Evolutionary conservation across 2,113 vertebrate genomes (phyloP).

Genomic region (Heterotilapia buettikoferi): DNA sequence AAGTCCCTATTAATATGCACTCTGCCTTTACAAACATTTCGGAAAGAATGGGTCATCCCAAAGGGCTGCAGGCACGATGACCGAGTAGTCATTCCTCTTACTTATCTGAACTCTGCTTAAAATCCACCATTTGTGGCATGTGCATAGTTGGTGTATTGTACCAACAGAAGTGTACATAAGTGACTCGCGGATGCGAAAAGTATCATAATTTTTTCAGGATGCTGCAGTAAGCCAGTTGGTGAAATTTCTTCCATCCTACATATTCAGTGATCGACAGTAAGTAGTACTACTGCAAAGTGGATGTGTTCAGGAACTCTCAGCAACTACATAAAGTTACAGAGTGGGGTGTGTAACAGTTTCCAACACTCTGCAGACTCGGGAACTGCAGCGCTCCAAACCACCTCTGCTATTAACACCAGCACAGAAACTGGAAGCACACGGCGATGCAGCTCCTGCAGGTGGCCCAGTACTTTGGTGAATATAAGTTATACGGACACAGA

Average conservation of each 20-base stretch:
- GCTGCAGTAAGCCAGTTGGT: neutral
- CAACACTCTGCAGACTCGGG: neutral
- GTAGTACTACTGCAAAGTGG: neutral
- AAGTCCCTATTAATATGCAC: neutral
- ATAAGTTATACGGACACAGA: neutral
- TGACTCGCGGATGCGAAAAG: fast-evolving
- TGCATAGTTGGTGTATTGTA: neutral
- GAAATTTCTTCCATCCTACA: neutral
- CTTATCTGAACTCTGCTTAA: neutral
- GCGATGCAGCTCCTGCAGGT: neutral
- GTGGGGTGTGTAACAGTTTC: neutral
- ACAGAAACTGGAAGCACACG: neutral
- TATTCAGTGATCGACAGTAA: neutral
- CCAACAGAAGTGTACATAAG: neutral
- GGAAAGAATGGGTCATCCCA: neutral
- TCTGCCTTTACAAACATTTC: neutral
- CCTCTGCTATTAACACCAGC: neutral
- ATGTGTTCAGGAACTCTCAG: neutral
- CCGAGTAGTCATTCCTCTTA: neutral
- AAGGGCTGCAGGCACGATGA: neutral
- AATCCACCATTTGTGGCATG: neutral
- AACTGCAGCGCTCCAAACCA: neutral
- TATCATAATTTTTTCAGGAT: neutral
- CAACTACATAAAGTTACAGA: neutral
- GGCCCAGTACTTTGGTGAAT: neutral